Conservation (phyloP, 2,888 invertebrate genomes). For the Hirudinaria manillensis region DNA sequence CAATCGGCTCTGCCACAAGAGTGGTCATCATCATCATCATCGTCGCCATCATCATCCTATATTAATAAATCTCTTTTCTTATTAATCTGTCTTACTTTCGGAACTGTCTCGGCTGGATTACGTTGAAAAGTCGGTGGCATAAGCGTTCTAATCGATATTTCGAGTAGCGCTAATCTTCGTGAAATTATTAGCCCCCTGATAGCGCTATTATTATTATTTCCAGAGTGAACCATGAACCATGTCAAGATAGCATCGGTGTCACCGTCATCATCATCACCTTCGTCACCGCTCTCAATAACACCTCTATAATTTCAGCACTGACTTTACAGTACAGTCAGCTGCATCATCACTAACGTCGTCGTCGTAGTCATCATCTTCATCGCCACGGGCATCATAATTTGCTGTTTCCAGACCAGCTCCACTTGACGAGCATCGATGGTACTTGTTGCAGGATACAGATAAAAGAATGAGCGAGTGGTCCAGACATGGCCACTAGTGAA, state of each 20-base stretch:
- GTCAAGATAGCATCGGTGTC: background rate
- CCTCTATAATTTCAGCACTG: background rate
- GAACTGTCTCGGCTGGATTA: background rate
- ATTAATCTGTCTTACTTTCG: background rate
- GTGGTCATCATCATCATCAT: background rate
- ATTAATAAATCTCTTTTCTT: background rate
- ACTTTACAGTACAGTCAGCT: too few relatives aligned
- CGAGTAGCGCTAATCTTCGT: background rate
- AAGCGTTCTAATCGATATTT: background rate
- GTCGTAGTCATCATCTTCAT: background rate
- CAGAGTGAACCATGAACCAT: background rate
- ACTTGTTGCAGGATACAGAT: too few relatives aligned
- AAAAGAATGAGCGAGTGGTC: too few relatives aligned
- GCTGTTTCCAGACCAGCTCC: background rate
- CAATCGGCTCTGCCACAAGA: background rate
- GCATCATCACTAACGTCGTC: background rate
- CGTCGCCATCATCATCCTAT: background rate
- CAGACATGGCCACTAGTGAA: too few relatives aligned
- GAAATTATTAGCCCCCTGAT: background rate
- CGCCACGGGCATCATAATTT: constrained; percentile 1
- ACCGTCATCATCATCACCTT: background rate
- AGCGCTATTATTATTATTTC: background rate
- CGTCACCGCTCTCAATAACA: background rate
- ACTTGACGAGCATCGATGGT: background rate
- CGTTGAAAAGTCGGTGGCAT: background rate